These are phyloP conservation scores for Drosophila ercepeae DNA, from an alignment of 1,140 invertebrate genomes.

Conservation along the genomic window DNA sequence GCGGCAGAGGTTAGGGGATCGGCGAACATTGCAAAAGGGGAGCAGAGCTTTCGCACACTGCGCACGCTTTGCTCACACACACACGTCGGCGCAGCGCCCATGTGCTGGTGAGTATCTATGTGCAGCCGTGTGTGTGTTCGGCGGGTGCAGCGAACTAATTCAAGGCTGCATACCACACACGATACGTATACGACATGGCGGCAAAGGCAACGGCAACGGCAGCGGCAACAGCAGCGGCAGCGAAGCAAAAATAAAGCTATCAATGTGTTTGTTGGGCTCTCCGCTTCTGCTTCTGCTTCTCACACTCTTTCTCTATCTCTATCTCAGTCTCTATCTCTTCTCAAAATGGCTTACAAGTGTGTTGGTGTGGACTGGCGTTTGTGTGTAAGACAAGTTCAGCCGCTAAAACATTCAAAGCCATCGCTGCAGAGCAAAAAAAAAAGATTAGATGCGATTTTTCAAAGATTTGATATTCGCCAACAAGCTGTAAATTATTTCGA, in stretches of 20 bases:
- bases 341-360: constrained; percentile 21
- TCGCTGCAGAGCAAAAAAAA: constrained; percentile 20
- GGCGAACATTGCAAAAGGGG: constrained; percentile 45
- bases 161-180: constrained; percentile 83
- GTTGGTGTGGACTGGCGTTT: constrained; percentile 12
- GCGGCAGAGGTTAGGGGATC: constrained; percentile 4
- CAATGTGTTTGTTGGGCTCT: constrained; percentile 56
- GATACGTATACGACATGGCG: constrained; percentile 32
- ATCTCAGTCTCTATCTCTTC: constrained; percentile 20
- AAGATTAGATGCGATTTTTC: neutral
- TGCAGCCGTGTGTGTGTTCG: constrained; percentile 51
- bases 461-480: neutral
- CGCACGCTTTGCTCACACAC: constrained; percentile 23
- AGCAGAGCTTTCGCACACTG: constrained; percentile 64
- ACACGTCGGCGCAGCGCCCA: constrained; percentile 1
- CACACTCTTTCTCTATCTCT: constrained; percentile 11
- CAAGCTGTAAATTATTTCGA: neutral
- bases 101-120: constrained; percentile 50
- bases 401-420: constrained; percentile 81
- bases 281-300: neutral
- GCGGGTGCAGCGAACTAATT: constrained; percentile 84
- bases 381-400: constrained; percentile 79
- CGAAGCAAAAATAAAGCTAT: constrained; percentile 76
- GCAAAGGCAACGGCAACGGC: neutral
- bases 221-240: constrained; percentile 21